phyloP scores from a whole-genome alignment of 2,113 vertebrate species.

The Nerophis lumbriciformis region DNA sequence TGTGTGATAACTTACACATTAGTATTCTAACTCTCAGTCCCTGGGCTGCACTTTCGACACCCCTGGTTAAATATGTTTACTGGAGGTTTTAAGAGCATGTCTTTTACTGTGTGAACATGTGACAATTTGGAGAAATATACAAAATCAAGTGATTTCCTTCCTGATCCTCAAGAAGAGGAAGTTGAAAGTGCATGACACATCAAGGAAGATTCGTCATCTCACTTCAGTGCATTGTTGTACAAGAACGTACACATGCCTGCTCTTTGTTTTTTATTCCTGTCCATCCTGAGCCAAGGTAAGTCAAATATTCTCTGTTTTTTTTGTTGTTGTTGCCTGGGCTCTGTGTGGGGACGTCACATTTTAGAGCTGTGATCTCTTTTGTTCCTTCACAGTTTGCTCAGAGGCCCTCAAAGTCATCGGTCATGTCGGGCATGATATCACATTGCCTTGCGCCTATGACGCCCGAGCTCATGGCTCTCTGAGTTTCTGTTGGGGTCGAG shows the following conservation, averaged over 20 bases:
- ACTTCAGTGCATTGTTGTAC: constrained; percentile 28
- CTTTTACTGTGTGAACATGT: background rate
- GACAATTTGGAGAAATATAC: background rate
- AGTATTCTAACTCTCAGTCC: no score
- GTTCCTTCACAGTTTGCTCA: constrained; percentile 29
- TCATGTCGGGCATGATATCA: constrained; percentile 59
- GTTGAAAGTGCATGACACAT: constrained; percentile 13
- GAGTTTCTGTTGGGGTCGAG: constrained; percentile 74
- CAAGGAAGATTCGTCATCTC: constrained; percentile 14
- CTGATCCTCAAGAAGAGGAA: constrained; percentile 32
- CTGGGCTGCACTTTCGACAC: no score
- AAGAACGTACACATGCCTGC: constrained; percentile 48
- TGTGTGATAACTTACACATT: no score
- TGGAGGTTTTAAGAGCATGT: background rate
- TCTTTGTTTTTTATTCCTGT: constrained; percentile 38
- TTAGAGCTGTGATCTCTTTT: constrained; percentile 6
- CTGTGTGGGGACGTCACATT: constrained; percentile 1
- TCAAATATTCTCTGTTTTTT: constrained; percentile 31
- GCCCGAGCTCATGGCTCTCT: background rate
- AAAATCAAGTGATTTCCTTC: constrained; percentile 44
- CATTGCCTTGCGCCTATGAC: constrained; percentile 70
- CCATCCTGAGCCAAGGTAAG: constrained; percentile 48
- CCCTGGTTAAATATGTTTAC: no score
- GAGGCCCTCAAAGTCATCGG: constrained; percentile 47
- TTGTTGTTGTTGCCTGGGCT: constrained; percentile 13